Conservation (phyloP, 2,797 vertebrate genomes). For the Myripristis jacobus region DNA sequence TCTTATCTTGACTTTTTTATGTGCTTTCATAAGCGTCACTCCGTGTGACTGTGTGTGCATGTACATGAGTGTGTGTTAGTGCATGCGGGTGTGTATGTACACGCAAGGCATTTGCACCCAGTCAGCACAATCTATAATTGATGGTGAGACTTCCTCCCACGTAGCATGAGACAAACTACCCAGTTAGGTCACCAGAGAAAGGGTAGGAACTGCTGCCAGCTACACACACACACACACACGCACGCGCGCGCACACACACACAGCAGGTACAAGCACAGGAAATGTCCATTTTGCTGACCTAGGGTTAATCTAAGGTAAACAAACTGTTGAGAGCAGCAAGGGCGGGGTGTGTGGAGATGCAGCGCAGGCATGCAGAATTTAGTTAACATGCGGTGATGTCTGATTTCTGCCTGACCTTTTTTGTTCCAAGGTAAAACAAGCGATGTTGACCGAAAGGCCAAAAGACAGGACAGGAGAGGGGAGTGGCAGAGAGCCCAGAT, state of each 20-base stretch:
- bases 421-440: slow-evolving; percentile 19
- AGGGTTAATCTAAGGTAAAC: slow-evolving; percentile 53
- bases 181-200: slow-evolving; percentile 42
- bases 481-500: not conserved
- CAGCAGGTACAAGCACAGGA: slow-evolving; percentile 52
- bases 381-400: slow-evolving; percentile 18
- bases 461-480: slow-evolving; percentile 11
- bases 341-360: slow-evolving; percentile 10
- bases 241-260: not conserved
- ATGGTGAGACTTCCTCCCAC: slow-evolving; percentile 72
- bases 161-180: slow-evolving; percentile 63
- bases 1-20: slow-evolving; percentile 1
- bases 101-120: slow-evolving; percentile 48
- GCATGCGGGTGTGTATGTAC: slow-evolving; percentile 10
- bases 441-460: slow-evolving; percentile 27
- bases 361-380: slow-evolving; percentile 11
- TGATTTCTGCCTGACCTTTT: slow-evolving; percentile 51
- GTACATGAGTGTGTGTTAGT: not conserved
- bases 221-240: slow-evolving; percentile 14
- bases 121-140: slow-evolving; percentile 76
- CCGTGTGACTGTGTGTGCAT: not conserved
- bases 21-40: slow-evolving; percentile 1
- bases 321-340: slow-evolving; percentile 35
- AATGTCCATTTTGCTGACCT: slow-evolving; percentile 60
- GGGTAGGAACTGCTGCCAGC: slow-evolving; percentile 57